Evolutionary conservation across 2,888 invertebrate genomes (phyloP), one percentile per base, ranked within the genome.

Genomic region (Xylocampa areola): DNA sequence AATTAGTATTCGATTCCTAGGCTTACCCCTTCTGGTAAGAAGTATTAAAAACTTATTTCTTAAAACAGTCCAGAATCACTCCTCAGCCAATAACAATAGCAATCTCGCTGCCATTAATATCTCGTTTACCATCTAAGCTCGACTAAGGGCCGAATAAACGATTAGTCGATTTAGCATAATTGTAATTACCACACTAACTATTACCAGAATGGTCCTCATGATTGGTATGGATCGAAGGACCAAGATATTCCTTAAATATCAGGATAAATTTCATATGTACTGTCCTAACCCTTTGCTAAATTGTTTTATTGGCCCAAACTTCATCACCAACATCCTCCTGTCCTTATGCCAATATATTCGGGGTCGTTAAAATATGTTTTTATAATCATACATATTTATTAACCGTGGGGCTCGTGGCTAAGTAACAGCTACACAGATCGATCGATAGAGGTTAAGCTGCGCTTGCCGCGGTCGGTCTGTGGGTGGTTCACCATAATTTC

Each of bases 151-250:
- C 60, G 51, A 61, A 61, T 59, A 68, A 73, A 73, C 53, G 71
- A 68, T 64, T 65, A 73, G 54, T 63, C 58, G 58, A 64, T 68
- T 73, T 59, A 65, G 54, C 33, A 52, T 62, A 52, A 73, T 59
- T 47, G 48, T 68, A 39, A 68, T 70, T 68, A 61, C 25, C 57
- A 44, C 39, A 57, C 57, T 68, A 51, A 68, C 50, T 44, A 63
- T 73, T 67, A 60, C 36, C 14, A 5, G 7, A 45, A 43, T 27
- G 29, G 48, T 55, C 40, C 51, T 61, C 59, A 48, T 45, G 19
- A 72, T 52, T 29, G 39, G 21, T 53, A 23, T 17, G 14, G 32
- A 39, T 50, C 23, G 25, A 45, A 54, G 29, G 36, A 39, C 37
- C 37, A 30, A 44, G 40, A 17, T 13, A 35, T 44, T 33, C 23